phyloP scores from a whole-genome alignment of 2,888 invertebrate genomes.

The Rhingia campestris region DNA sequence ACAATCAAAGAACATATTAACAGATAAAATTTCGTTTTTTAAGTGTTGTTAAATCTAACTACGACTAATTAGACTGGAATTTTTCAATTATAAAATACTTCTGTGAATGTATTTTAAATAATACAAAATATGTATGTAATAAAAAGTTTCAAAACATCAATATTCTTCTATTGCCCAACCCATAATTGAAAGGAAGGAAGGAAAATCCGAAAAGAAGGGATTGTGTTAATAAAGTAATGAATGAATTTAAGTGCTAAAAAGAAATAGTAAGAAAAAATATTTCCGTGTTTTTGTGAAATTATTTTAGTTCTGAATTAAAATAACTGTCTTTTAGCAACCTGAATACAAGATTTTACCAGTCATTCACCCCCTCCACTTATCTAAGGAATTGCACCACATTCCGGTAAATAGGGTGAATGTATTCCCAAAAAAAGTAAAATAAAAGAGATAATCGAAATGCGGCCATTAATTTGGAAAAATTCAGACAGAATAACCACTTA shows the following conservation, averaged over 20 bases:
- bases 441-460: conserved; percentile 36
- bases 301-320: neutral
- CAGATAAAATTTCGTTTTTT: neutral
- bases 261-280: neutral
- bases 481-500: conserved; percentile 1
- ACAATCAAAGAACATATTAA: neutral
- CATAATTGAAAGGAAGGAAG: conserved; percentile 12
- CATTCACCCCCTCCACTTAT: conserved; percentile 16
- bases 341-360: conserved; percentile 15
- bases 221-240: conserved; percentile 8
- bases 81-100: neutral
- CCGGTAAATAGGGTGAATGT: conserved; percentile 47
- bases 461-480: conserved; percentile 33
- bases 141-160: conserved; percentile 5
- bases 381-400: conserved; percentile 41
- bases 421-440: conserved; percentile 34
- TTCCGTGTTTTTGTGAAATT: conserved; percentile 2
- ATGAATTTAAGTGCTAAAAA: neutral
- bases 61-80: neutral
- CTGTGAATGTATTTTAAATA: neutral
- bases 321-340: conserved; percentile 3
- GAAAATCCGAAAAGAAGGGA: neutral
- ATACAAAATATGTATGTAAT: neutral
- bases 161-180: conserved; percentile 41
- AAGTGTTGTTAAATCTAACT: neutral